A percentile compares a stretch with the other conserved stretches of the same genome.
phyloP scores from a whole-genome alignment of 1,140 invertebrate genomes.

The Cecropterus lyciades region DNA sequence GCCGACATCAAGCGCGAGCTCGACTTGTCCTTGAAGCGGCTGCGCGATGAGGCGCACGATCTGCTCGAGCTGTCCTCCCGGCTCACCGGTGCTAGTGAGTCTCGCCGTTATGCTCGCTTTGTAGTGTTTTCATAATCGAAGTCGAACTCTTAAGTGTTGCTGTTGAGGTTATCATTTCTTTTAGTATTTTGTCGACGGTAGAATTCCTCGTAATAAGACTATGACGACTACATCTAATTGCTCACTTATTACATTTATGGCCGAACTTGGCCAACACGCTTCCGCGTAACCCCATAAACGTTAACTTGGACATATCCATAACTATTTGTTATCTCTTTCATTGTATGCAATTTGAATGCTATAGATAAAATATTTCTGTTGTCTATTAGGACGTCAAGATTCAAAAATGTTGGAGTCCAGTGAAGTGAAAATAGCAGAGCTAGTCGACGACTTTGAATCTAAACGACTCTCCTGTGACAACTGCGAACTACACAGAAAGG shows the following conservation, averaged over 20 bases:
- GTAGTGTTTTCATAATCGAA: no score
- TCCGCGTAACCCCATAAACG: no score
- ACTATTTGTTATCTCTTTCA: no score
- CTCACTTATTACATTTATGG: no score
- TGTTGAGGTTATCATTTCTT: no score
- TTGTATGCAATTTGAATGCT: no score
- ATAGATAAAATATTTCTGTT: conserved; percentile 15
- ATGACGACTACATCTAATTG: no score
- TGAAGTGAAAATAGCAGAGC: conserved; percentile 57
- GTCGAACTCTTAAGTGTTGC: no score
- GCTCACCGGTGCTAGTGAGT: conserved; percentile 57
- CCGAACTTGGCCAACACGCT: no score
- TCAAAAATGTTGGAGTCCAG: conserved; percentile 83
- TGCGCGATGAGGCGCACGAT: conserved; percentile 88
- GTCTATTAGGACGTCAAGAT: conserved; percentile 81
- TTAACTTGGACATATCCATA: no score
- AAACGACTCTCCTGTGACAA: conserved; percentile 57
- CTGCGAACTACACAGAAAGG: conserved; percentile 66
- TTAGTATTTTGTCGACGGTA: no score
- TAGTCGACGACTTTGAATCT: conserved; percentile 53
- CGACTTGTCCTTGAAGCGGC: conserved; percentile 86
- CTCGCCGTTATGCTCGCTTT: not conserved
- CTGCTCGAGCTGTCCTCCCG: conserved; percentile 86
- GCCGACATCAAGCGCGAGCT: conserved; percentile 86
- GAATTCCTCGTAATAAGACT: no score